Evolutionary conservation across 2,888 invertebrate species (phyloP).

Genomic region (Blastobasis adustella): DNA sequence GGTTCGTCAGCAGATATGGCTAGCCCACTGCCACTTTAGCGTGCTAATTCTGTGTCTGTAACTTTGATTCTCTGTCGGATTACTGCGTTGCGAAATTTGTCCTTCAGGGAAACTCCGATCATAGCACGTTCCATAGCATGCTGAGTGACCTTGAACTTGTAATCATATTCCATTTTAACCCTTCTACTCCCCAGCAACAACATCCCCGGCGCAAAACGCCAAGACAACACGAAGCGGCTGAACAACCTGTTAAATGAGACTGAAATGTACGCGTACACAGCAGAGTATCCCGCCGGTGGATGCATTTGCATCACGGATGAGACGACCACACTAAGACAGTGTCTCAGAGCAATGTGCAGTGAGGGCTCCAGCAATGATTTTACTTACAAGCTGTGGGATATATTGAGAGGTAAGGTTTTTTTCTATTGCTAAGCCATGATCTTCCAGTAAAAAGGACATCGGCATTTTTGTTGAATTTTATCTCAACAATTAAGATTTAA

Average conservation of each 20-base stretch:
- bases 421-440: not conserved
- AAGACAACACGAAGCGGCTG: slow-evolving; percentile 43
- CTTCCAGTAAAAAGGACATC: no score
- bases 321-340: slow-evolving; percentile 45
- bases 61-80: no score
- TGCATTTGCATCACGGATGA: slow-evolving; percentile 59
- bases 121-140: no score
- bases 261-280: slow-evolving; percentile 60
- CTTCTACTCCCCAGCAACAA: slow-evolving; percentile 31
- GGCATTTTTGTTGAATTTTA: no score
- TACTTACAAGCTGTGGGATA: slow-evolving; percentile 67
- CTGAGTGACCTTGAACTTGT: no score
- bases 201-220: slow-evolving; percentile 34
- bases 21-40: no score
- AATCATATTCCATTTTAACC: no score
- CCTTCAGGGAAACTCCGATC: no score
- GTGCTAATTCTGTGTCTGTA: no score
- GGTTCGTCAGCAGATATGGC: no score
- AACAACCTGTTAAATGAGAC: slow-evolving; percentile 52
- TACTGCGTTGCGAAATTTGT: no score
- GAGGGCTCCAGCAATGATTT: slow-evolving; percentile 65
- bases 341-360: slow-evolving; percentile 37
- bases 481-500: no score
- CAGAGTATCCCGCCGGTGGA: slow-evolving; percentile 57
- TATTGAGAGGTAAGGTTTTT: slow-evolving; percentile 58